phyloP scores from a whole-genome alignment of 2,888 invertebrate species.

The Parnassius apollo region DNA sequence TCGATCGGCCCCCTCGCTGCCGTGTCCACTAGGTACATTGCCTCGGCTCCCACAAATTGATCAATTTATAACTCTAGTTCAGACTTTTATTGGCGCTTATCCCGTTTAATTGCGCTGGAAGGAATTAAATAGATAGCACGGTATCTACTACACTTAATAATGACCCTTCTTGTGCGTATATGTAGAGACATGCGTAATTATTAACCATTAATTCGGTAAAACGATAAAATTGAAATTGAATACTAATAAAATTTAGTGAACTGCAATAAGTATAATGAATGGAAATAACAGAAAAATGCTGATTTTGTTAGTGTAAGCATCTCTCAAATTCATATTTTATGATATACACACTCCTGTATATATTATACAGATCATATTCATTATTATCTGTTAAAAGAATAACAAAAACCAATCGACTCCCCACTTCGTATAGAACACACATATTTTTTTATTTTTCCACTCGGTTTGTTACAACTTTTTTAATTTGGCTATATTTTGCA shows the following conservation, averaged over 20 bases:
- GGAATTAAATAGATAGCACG: conserved; percentile 49
- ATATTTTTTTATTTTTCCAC: conserved; percentile 19
- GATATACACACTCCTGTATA: too few relatives aligned
- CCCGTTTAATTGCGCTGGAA: conserved; percentile 63
- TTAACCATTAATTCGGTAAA: background rate
- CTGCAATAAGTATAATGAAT: too few relatives aligned
- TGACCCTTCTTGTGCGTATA: conserved; percentile 36
- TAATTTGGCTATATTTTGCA: conserved; percentile 51
- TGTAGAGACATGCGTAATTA: conserved; percentile 12
- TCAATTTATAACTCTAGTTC: conserved; percentile 65
- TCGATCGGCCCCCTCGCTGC: conserved; percentile 17
- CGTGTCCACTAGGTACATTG: conserved; percentile 38
- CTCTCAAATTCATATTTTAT: too few relatives aligned
- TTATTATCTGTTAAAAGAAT: too few relatives aligned
- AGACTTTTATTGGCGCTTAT: conserved; percentile 70
- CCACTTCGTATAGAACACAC: conserved; percentile 9
- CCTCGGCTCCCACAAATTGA: conserved; percentile 56
- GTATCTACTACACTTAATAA: conserved; percentile 50
- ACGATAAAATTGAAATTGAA: too few relatives aligned
- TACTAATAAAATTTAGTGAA: too few relatives aligned
- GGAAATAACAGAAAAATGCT: too few relatives aligned
- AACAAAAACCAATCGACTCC: background rate
- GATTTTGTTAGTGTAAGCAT: too few relatives aligned
- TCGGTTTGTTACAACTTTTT: conserved; percentile 61
- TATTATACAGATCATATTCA: too few relatives aligned